A percentile compares a stretch with the other conserved stretches of the same genome.
Evolutionary conservation across 2,888 invertebrate species (phyloP).

Genomic region (Mimas tiliae): DNA sequence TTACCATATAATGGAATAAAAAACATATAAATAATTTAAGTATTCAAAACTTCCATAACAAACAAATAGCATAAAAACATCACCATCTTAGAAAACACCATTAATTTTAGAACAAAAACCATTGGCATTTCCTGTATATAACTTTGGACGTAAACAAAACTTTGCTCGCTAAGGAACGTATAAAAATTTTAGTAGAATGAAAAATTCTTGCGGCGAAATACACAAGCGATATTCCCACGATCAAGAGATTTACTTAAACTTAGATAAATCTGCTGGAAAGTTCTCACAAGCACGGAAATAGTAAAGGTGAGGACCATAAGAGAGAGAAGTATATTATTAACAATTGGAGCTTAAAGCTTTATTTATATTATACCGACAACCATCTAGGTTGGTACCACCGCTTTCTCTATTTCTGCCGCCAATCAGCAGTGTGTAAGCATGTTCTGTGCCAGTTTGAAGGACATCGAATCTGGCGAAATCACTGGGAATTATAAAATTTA

Average conservation of each 20-base stretch:
- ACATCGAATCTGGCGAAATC: too few species aligned
- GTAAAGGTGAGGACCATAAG: background rate
- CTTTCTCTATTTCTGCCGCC: too few species aligned
- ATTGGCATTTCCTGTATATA: slow-evolving; percentile 1
- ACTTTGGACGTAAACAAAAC: slow-evolving; percentile 13
- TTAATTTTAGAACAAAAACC: slow-evolving; percentile 11
- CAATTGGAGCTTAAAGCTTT: too few species aligned
- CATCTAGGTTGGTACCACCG: too few species aligned
- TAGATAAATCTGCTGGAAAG: too few species aligned
- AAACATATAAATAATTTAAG: too few species aligned
- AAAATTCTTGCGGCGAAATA: background rate
- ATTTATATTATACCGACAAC: too few species aligned
- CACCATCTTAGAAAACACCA: slow-evolving; percentile 1
- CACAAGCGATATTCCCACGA: background rate
- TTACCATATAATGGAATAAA: too few species aligned
- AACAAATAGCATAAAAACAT: slow-evolving; percentile 11
- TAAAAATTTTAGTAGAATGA: background rate
- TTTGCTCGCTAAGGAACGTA: background rate
- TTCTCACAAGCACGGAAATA: background rate
- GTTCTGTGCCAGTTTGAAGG: too few species aligned
- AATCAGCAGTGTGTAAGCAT: too few species aligned
- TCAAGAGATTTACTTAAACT: background rate
- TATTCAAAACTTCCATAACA: background rate
- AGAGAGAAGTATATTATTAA: too few species aligned
- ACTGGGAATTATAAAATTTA: too few species aligned